A percentile compares a stretch with the other conserved stretches of the same genome.
Conservation (phyloP, 1,140 invertebrate species). For the Leptinotarsa undecemlineata region DNA sequence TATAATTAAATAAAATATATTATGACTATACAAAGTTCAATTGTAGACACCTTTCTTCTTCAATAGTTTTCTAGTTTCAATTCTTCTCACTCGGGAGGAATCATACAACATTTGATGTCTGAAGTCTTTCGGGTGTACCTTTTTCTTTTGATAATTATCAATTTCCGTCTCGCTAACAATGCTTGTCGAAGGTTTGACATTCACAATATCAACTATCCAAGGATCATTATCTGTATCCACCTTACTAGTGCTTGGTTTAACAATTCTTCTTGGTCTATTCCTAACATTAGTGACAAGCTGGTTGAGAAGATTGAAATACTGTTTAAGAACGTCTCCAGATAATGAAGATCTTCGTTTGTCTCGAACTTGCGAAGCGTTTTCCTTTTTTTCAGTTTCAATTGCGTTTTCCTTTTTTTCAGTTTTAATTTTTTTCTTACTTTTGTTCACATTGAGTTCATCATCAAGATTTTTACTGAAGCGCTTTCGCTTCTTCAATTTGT, state of each 20-base stretch:
- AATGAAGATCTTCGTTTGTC: not conserved
- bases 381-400: too few species aligned
- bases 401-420: too few species aligned
- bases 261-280: constrained; percentile 34
- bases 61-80: constrained; percentile 35
- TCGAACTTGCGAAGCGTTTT: not conserved
- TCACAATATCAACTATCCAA: constrained; percentile 24
- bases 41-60: constrained; percentile 33
- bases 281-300: constrained; percentile 38
- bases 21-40: not conserved
- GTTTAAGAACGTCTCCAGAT: not conserved
- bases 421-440: constrained; percentile 18
- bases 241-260: constrained; percentile 26
- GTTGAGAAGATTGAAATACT: constrained; percentile 27
- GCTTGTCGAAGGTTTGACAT: constrained; percentile 36
- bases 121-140: constrained; percentile 44
- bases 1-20: not conserved
- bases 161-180: constrained; percentile 22
- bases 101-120: constrained; percentile 44
- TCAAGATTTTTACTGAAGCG: constrained; percentile 31
- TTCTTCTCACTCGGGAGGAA: constrained; percentile 34
- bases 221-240: not conserved
- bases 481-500: constrained; percentile 13
- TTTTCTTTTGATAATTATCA: constrained; percentile 12
- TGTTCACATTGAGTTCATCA: constrained; percentile 17